These are phyloP conservation scores for Drosophila quinaria DNA, from an alignment of 2,888 invertebrate species.

Conservation along the genomic window DNA sequence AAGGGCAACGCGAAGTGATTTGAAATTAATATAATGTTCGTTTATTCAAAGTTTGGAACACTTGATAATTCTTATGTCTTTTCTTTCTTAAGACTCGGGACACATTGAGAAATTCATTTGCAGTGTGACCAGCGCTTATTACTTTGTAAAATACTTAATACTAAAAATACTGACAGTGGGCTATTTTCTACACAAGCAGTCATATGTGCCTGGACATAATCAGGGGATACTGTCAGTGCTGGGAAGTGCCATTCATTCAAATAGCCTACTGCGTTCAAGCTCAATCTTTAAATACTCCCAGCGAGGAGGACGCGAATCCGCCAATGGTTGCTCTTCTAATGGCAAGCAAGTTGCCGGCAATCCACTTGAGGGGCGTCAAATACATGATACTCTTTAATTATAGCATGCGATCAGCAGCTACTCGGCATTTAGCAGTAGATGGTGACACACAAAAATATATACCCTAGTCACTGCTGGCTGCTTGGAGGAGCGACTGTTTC, in stretches of 20 bases:
- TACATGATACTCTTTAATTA: constrained; percentile 64
- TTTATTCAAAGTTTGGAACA: too few species aligned
- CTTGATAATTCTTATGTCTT: too few species aligned
- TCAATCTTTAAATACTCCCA: constrained; percentile 30
- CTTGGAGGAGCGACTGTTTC: constrained; percentile 91
- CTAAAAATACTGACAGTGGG: too few species aligned
- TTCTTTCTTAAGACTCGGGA: too few species aligned
- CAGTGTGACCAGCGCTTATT: too few species aligned
- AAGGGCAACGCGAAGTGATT: too few species aligned
- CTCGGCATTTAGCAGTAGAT: constrained; percentile 15
- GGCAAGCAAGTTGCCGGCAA: constrained; percentile 11
- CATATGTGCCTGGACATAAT: constrained; percentile 53
- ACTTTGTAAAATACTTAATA: too few species aligned
- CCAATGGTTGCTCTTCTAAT: constrained; percentile 47
- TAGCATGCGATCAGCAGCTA: constrained; percentile 9
- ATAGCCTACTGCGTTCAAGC: constrained; percentile 29
- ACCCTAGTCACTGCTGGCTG: constrained; percentile 87
- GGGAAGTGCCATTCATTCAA: constrained; percentile 42
- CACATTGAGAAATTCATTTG: too few species aligned
- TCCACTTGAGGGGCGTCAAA: constrained; percentile 17
- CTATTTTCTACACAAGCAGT: constrained; percentile 9
- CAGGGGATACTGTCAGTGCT: constrained; percentile 57
- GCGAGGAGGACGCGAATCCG: neutral
- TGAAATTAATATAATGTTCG: too few species aligned
- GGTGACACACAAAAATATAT: constrained; percentile 88